Evolutionary conservation across 2,797 vertebrate genomes (phyloP), one percentile per base, ranked within the genome.

Genomic region (Basileuterus tristriatus): DNA sequence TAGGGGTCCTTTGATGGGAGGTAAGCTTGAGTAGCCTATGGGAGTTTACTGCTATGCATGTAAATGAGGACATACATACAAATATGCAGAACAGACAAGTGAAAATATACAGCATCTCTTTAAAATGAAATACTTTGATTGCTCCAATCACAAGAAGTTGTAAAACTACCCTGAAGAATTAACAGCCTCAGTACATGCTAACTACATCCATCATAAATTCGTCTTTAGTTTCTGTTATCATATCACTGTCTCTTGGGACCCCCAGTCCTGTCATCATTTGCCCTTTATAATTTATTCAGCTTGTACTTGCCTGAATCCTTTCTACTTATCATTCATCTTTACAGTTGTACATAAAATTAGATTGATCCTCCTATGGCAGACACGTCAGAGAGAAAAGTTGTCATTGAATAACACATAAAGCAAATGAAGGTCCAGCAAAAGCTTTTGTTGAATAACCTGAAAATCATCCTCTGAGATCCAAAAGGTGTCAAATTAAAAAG

Each of bases 241-340:
- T 97, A 98, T 98, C 97, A 89, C 93, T 94, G 92, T 97, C 98
- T 98, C 98, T 81, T 82, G 97, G 96, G 98, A 98, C 95, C 96
- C 94, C 86, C 95, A 95, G 95, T 74, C 96, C 97, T 98, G 98
- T 98, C 98, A 98, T 97, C 98, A 96, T 98, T 98, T 98, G 97
- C 98, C 97, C 98, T 98, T 98, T 98, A 98, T 98, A 98, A 98
- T 98, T 98, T 98, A 98, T 98, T 98, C 97, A 97, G 96, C 97
- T 98, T 96, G 97, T 97, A 98, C 97, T 98, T 97, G 97, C 97
- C 91, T 96, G 96, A 97, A 97, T 98, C 94, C 97, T 97, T 97
- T 97, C 97, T 97, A 97, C 97, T 98, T 98, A 98, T 98, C 97
- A 97, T 97, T 98, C 97, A 98, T 98, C 98, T 98, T 98, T 98